phyloP scores from a whole-genome alignment of 53 echinoderm and acorn worm species.

The Paracentrotus lividus region DNA sequence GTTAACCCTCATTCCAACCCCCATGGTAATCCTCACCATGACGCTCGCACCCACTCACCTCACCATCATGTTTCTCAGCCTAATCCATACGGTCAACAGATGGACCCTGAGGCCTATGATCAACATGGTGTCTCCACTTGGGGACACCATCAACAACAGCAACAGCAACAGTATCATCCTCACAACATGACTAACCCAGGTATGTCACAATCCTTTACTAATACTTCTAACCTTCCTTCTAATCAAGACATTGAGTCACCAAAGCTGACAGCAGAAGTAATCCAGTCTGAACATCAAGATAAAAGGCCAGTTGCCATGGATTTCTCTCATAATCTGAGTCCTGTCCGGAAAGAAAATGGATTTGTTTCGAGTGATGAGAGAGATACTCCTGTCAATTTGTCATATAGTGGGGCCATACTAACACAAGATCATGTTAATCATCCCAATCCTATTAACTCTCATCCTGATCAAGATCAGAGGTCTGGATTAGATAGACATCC shows the following conservation, averaged over 20 bases:
- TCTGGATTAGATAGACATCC: not conserved
- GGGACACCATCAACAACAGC: conserved; percentile 60
- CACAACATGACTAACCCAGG: conserved; percentile 77
- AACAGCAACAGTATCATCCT: conserved; percentile 51
- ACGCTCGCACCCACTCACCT: conserved; percentile 20
- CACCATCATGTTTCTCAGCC: conserved; percentile 57
- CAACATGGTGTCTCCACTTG: conserved; percentile 67
- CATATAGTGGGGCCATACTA: conserved; percentile 54
- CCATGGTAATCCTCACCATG: conserved; percentile 69
- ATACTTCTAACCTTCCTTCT: conserved; percentile 64
- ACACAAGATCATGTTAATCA: conserved; percentile 46
- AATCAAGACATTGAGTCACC: conserved; percentile 79
- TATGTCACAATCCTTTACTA: conserved; percentile 75
- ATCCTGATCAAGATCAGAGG: not conserved
- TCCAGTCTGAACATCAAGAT: conserved; percentile 73
- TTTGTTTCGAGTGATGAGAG: not conserved
- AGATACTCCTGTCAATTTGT: conserved; percentile 55
- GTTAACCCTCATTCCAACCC: conserved; percentile 73
- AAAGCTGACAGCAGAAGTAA: conserved; percentile 80
- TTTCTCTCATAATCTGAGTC: conserved; percentile 79
- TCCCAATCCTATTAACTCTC: conserved; percentile 38
- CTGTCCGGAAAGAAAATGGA: conserved; percentile 62
- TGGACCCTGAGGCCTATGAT: conserved; percentile 62
- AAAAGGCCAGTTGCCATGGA: conserved; percentile 76
- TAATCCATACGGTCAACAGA: conserved; percentile 63